A percentile compares a stretch with the other conserved stretches of the same genome.
Conservation (phyloP, 2,888 invertebrate genomes). For the Emmelina monodactyla region DNA sequence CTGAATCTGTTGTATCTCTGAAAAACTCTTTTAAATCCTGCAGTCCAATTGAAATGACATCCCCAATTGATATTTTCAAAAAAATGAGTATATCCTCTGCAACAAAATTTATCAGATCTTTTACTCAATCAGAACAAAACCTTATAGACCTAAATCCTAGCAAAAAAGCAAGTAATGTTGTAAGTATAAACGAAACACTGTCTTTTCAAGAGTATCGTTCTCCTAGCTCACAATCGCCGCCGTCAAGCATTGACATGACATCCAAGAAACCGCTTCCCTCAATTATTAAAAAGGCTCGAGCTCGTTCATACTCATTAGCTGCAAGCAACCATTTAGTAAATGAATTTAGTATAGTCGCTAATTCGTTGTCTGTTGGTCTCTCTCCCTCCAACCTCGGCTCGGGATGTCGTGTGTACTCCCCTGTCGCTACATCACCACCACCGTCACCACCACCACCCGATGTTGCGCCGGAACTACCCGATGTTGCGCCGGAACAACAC, state of each 20-base stretch:
- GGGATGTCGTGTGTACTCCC: conserved; percentile 52
- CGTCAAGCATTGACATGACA: conserved; percentile 33
- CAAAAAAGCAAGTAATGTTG: conserved; percentile 38
- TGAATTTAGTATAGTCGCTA: conserved; percentile 58
- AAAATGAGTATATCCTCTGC: conserved; percentile 28
- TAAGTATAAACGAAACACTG: conserved; percentile 60
- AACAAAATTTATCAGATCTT: conserved; percentile 12
- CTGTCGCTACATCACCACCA: conserved; percentile 43
- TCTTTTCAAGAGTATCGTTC: conserved; percentile 59
- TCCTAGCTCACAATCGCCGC: conserved; percentile 33
- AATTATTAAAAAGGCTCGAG: conserved; percentile 42
- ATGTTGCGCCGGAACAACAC: conserved; percentile 16
- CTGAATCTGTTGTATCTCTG: conserved; percentile 29
- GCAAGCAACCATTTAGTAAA: conserved; percentile 33
- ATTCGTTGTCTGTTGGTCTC: conserved; percentile 64
- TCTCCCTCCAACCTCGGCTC: conserved; percentile 64
- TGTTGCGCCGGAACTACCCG: conserved; percentile 19
- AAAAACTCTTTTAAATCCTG: too few relatives aligned
- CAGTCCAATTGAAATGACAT: background rate
- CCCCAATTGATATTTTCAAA: conserved; percentile 36
- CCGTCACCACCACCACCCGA: conserved; percentile 28
- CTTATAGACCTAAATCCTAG: conserved; percentile 16
- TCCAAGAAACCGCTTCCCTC: conserved; percentile 36
- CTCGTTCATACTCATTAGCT: conserved; percentile 40
- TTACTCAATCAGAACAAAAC: conserved; percentile 11